A percentile compares a stretch with the other conserved stretches of the same genome.
Evolutionary conservation across 2,888 invertebrate genomes (phyloP).

Genomic region (Seladonia tumulorum): DNA sequence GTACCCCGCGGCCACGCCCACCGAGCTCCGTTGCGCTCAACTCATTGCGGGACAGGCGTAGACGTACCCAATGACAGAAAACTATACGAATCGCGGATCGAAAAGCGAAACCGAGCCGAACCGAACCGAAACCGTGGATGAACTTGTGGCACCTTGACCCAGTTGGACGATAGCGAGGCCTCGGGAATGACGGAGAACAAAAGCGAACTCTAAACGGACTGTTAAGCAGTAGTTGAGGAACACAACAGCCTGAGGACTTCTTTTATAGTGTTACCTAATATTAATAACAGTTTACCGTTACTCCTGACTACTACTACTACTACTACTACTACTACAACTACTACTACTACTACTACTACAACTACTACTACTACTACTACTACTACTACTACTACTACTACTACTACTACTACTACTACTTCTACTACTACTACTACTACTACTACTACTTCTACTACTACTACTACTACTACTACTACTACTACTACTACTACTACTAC

Average conservation of each 20-base stretch:
- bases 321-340: conserved; percentile 61
- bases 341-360: not conserved
- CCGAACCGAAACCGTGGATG: conserved; percentile 13
- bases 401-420: not conserved
- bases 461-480: conserved; percentile 63
- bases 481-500: conserved; percentile 67
- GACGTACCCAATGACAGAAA: not conserved
- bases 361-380: not conserved
- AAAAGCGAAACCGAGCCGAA: not conserved
- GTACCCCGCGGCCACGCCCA: not conserved
- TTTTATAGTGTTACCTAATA: conserved; percentile 66
- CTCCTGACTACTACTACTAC: conserved; percentile 60
- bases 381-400: conserved; percentile 38
- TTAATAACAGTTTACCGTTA: conserved; percentile 63
- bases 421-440: conserved; percentile 62
- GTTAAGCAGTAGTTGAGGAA: conserved; percentile 22
- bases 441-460: too few relatives aligned
- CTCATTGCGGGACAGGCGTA: not conserved
- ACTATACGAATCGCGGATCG: not conserved
- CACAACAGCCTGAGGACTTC: conserved; percentile 50
- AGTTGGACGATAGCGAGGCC: not conserved
- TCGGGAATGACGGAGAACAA: not conserved
- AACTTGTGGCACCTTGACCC: not conserved
- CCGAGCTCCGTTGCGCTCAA: not conserved
- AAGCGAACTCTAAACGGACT: conserved; percentile 24